Evolutionary conservation across 2,888 invertebrate genomes (phyloP).

Genomic region (Drosophila kambysellisi): DNA sequence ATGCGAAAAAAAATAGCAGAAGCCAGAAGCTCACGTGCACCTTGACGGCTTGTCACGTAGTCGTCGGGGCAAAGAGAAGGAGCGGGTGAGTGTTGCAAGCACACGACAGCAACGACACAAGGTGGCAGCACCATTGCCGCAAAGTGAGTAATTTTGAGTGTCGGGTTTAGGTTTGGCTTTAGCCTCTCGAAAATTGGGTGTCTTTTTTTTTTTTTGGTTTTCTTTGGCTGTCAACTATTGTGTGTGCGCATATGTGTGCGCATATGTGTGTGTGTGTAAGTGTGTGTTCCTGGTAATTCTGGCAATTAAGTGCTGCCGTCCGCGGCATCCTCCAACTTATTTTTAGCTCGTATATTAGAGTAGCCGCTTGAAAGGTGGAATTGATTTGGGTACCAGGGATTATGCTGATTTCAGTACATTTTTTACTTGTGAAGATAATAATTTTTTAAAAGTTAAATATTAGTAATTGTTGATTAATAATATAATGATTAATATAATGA

Average conservation of each 20-base stretch:
- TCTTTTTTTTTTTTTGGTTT: background rate
- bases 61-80: background rate
- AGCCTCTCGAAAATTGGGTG: slow-evolving; percentile 12
- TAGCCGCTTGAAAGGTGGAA: background rate
- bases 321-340: background rate
- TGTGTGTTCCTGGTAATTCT: background rate
- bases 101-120: slow-evolving; percentile 29
- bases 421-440: too few relatives aligned
- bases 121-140: slow-evolving; percentile 37
- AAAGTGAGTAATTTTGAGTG: slow-evolving; percentile 65
- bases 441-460: background rate
- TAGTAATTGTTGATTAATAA: background rate
- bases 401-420: background rate
- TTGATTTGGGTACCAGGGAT: background rate
- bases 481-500: background rate
- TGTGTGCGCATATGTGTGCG: background rate
- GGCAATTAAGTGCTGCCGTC: slow-evolving; percentile 44
- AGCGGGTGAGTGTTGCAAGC: background rate
- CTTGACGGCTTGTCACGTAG: slow-evolving; percentile 53
- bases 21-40: slow-evolving; percentile 45
- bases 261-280: slow-evolving; percentile 23
- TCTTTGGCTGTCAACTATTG: slow-evolving; percentile 13
- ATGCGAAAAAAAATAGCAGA: slow-evolving; percentile 4
- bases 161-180: slow-evolving; percentile 24
- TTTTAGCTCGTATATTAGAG: background rate